Evolutionary conservation across 2,888 invertebrate genomes (phyloP).

Genomic region (Stenchaetothrips biformis): DNA sequence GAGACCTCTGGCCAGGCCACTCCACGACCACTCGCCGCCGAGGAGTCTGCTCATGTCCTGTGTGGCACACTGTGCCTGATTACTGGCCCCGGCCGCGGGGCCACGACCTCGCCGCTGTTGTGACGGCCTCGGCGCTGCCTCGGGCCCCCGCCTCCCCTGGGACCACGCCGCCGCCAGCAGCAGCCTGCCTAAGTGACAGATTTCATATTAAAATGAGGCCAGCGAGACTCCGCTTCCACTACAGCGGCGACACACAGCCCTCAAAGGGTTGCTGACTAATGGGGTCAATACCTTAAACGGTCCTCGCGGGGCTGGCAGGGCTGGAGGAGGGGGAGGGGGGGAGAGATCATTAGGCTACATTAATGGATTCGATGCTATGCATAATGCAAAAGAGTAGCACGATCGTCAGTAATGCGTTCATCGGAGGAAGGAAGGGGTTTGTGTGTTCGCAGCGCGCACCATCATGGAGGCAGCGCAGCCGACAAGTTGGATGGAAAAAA

Average conservation of each 20-base stretch:
- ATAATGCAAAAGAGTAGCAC: not conserved
- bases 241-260: not conserved
- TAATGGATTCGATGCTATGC: not conserved
- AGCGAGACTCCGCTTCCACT: not conserved
- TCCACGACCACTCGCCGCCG: too few relatives aligned
- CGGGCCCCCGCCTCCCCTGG: not conserved
- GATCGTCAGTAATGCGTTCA: not conserved
- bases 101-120: too few relatives aligned
- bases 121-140: too few relatives aligned
- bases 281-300: conserved; percentile 2
- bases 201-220: not conserved
- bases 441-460: not conserved
- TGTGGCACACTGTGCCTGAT: too few relatives aligned
- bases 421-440: not conserved
- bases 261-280: not conserved
- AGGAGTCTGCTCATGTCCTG: too few relatives aligned
- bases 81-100: too few relatives aligned
- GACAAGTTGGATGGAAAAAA: not conserved
- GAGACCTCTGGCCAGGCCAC: too few relatives aligned
- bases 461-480: not conserved
- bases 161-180: not conserved
- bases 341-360: not conserved
- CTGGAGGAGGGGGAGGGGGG: not conserved
- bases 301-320: not conserved
- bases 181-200: not conserved